Base-by-base conservation (phyloP, 2,797 vertebrate species). In the Sarcophilus harrisii region DNA sequence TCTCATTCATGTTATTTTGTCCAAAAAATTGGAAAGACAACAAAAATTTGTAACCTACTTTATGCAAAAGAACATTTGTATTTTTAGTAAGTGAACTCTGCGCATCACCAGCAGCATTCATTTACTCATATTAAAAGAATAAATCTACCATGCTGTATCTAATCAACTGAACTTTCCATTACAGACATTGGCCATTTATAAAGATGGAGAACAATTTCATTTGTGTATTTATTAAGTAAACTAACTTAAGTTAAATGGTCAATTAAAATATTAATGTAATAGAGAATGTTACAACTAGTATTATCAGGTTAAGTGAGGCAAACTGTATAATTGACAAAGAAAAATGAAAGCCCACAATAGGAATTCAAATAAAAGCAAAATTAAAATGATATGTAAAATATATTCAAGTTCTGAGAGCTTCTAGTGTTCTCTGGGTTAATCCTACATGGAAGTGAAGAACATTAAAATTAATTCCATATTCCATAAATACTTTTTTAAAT, bases 331-430 rank as follows among this genome's bases (percentile, higher is more conserved):
- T 97, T 97, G 96, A 97, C 98, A 97, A 97, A 96, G 95, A 97
- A 96, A 96, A 98, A 96, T 55, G 55, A 52, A 96, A 98, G 96
- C 96, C 97, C 96, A 92, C 96, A 98, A 96, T 92, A 96, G 5
- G 94, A 98, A 93, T 28, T 95, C 94, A 12, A 94, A 97, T 62
- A 92, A 58, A 93, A 92, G 81, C 93, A 90, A 96, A 96, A 95
- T 94, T 81, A 38, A 96, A 96, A 92, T 0, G 32, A 96, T 81
- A 38, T 52, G 62, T 21, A 54, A 92, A 90, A 57, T 59, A 27
- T 94, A 97, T 21, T 10, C 59, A 89, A 98, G 91, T 93, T 96
- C 96, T 97, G 97, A 98, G 98, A 98, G 98, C 98, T 98, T 98
- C 98, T 98, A 98, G 98, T 95, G 98, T 97, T 97, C 27, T 27